A percentile compares a stretch with the other conserved stretches of the same genome.
These are phyloP conservation scores for Calliopsis andreniformis DNA, from an alignment of 1,140 invertebrate species.

Conservation along the genomic window DNA sequence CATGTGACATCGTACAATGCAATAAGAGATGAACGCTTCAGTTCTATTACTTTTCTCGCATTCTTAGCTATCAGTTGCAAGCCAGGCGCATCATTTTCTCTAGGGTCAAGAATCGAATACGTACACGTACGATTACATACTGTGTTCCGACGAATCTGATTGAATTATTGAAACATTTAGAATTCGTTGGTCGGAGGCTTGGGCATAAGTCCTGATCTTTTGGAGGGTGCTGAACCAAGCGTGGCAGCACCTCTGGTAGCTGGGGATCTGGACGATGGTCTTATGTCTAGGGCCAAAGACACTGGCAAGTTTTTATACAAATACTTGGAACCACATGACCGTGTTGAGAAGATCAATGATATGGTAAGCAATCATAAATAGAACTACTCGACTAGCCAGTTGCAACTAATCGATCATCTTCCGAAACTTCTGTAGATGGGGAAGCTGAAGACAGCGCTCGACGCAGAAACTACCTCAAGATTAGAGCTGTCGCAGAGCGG, in stretches of 20 bases:
- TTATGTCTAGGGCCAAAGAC: conserved; percentile 90
- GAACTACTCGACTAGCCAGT: neutral
- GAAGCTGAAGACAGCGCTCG: conserved; percentile 88
- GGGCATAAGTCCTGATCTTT: conserved; percentile 79
- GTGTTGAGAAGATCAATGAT: conserved; percentile 86
- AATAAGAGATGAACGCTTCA: conserved; percentile 20
- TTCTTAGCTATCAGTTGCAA: conserved; percentile 1
- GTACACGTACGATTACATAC: too few relatives aligned
- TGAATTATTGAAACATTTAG: conserved; percentile 73
- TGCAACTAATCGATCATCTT: conserved; percentile 17
- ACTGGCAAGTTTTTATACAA: conserved; percentile 89
- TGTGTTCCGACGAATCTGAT: conserved; percentile 37
- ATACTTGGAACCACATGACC: conserved; percentile 83
- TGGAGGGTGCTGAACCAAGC: conserved; percentile 79
- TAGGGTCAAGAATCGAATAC: neutral
- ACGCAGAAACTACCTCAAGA: conserved; percentile 83
- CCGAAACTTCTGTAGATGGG: conserved; percentile 83
- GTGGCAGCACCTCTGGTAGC: conserved; percentile 82
- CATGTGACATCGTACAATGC: conserved; percentile 3
- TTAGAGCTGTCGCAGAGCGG: conserved; percentile 73
- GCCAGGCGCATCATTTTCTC: conserved; percentile 31
- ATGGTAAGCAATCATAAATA: conserved; percentile 83
- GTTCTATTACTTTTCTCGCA: conserved; percentile 2
- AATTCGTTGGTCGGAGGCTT: conserved; percentile 78
- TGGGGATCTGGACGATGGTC: conserved; percentile 85